Percentiles rank a stretch among this genome's conserved stretches.
phyloP scores from a whole-genome alignment of 2,888 invertebrate species.

The Axea sp. region DNA sequence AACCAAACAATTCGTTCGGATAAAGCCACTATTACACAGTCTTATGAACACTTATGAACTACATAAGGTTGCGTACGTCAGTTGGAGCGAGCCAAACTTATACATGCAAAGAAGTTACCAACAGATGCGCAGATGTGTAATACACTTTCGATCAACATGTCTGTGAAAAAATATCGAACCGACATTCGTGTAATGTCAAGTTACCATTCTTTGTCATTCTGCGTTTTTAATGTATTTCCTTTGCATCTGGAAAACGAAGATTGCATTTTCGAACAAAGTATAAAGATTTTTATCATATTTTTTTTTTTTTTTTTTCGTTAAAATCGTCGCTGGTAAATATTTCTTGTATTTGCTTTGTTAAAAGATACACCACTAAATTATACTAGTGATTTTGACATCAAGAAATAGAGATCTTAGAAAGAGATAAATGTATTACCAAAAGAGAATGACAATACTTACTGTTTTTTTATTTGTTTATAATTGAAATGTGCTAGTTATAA shows the following conservation, averaged over 20 bases:
- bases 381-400: too few species aligned
- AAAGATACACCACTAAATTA: too few species aligned
- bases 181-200: background rate
- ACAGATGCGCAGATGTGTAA: slow-evolving; percentile 17
- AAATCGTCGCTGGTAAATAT: too few species aligned
- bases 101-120: slow-evolving; percentile 4
- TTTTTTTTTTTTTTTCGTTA: too few species aligned
- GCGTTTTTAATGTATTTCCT: background rate
- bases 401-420: too few species aligned
- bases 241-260: background rate
- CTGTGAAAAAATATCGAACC: slow-evolving; percentile 7
- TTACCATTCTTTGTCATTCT: slow-evolving; percentile 2
- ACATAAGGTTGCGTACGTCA: slow-evolving; percentile 40
- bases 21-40: slow-evolving; percentile 12
- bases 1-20: slow-evolving; percentile 15
- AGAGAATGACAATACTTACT: too few species aligned
- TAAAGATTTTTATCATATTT: too few species aligned
- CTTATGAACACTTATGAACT: slow-evolving; percentile 54
- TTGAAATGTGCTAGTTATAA: too few species aligned
- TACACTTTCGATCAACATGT: slow-evolving; percentile 22
- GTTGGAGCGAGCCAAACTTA: slow-evolving; percentile 8
- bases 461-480: too few species aligned
- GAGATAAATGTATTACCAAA: too few species aligned
- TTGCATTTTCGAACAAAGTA: too few species aligned
- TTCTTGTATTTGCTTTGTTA: too few species aligned